phyloP scores from a whole-genome alignment of 2,797 vertebrate genomes.

The Rhinoraja longicauda region DNA sequence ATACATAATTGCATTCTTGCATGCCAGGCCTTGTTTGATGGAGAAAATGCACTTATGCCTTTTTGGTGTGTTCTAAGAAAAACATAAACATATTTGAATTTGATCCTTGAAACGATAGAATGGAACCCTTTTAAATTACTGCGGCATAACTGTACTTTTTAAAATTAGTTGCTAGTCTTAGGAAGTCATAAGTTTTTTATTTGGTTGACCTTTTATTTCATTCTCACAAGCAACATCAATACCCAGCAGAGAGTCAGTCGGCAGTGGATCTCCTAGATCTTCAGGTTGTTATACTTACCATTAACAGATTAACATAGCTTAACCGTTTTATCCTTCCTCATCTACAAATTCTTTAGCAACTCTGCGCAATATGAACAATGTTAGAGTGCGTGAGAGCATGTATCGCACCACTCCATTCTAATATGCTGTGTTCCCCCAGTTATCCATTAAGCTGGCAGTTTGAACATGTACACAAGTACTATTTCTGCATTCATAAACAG shows the following conservation, averaged over 20 bases:
- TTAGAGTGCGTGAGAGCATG: not conserved
- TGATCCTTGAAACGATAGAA: constrained; percentile 11
- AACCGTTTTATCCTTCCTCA: not conserved
- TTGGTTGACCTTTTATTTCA: not conserved
- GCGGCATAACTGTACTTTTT: not conserved
- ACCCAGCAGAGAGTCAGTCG: not conserved
- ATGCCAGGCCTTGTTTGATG: constrained; percentile 8
- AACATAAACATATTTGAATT: constrained; percentile 7
- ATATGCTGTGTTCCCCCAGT: not conserved
- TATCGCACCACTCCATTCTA: not conserved
- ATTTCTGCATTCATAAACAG: constrained; percentile 3
- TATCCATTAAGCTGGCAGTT: not conserved
- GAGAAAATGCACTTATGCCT: constrained; percentile 14
- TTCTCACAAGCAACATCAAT: constrained; percentile 12
- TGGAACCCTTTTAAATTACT: constrained; percentile 7
- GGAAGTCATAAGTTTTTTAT: not conserved
- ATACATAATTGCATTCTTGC: not conserved
- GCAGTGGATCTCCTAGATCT: not conserved
- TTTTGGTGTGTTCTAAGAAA: constrained; percentile 28
- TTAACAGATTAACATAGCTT: not conserved
- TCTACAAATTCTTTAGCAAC: not conserved
- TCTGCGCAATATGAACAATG: not conserved
- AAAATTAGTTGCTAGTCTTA: not conserved
- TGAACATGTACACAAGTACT: not conserved
- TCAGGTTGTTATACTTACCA: not conserved